Conservation (phyloP, 2,113 vertebrate species). For the Eulemur rufifrons region DNA sequence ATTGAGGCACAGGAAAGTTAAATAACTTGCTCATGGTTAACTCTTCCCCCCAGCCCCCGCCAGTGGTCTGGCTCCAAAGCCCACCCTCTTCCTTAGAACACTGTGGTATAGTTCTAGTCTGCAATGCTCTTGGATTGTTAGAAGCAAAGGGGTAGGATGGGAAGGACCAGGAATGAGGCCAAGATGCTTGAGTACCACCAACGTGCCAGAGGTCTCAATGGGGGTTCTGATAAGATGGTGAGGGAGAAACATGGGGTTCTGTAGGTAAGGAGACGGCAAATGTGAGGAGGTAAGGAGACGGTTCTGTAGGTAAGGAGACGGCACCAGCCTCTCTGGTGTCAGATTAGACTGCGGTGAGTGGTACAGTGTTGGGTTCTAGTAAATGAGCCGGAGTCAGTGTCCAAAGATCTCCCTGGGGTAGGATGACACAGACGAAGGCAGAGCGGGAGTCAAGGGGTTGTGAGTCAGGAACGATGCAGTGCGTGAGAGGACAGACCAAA, state of each 20-base stretch:
- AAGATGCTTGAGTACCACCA: background rate
- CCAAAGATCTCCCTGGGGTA: background rate
- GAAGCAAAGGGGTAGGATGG: background rate
- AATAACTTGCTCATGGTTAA: background rate
- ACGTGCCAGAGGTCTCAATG: background rate
- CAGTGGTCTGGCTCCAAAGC: background rate
- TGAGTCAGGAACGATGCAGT: background rate
- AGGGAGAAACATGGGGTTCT: background rate
- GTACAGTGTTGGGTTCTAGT: background rate
- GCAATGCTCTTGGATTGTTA: background rate
- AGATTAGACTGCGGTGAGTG: background rate
- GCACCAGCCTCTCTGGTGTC: background rate
- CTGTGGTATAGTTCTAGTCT: background rate
- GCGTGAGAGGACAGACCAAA: background rate
- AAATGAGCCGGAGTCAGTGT: background rate
- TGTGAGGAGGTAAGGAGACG: no score
- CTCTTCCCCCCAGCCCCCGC: rapidly evolving
- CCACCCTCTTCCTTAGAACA: background rate
- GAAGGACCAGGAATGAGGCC: background rate
- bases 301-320: background rate
- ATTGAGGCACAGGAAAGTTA: background rate
- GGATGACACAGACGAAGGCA: background rate
- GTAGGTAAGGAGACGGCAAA: background rate
- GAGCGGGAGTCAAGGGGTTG: background rate
- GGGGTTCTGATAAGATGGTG: background rate